These are phyloP conservation scores for Phortica okadai DNA, from an alignment of 2,888 invertebrate genomes.

Conservation along the genomic window DNA sequence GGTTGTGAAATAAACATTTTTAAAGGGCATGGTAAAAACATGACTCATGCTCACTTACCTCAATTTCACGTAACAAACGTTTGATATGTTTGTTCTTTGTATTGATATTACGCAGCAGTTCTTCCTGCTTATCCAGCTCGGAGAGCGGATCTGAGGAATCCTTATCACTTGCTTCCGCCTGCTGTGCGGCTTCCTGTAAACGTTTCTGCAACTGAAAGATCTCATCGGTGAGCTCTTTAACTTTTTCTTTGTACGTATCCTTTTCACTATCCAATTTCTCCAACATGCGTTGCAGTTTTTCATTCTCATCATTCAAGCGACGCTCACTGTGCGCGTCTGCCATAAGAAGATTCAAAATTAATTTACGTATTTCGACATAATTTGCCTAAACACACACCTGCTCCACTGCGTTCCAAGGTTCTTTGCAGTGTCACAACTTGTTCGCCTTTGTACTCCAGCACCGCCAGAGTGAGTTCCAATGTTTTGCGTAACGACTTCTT, in stretches of 20 bases:
- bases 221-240: conserved; percentile 72
- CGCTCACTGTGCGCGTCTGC: conserved; percentile 59
- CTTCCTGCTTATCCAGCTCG: conserved; percentile 78
- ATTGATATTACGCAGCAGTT: conserved; percentile 77
- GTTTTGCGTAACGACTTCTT: conserved; percentile 72
- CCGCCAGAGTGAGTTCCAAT: conserved; percentile 70
- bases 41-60: conserved; percentile 77
- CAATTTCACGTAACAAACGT: conserved; percentile 84
- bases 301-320: conserved; percentile 71
- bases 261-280: conserved; percentile 73
- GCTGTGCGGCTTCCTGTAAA: conserved; percentile 64
- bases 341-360: neutral
- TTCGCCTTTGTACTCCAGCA: conserved; percentile 72
- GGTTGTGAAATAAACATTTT: neutral
- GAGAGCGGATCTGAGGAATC: conserved; percentile 78
- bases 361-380: conserved; percentile 39
- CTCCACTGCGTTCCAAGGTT: conserved; percentile 50
- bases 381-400: conserved; percentile 47
- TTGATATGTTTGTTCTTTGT: conserved; percentile 88
- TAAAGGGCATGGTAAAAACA: neutral
- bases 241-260: conserved; percentile 61
- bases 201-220: conserved; percentile 68
- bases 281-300: conserved; percentile 71
- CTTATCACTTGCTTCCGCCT: conserved; percentile 74
- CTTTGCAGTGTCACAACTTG: conserved; percentile 61